Evolutionary conservation across 2,113 vertebrate genomes (phyloP), one percentile per base, ranked within the genome.

Genomic region (Platycercus adscitus): DNA sequence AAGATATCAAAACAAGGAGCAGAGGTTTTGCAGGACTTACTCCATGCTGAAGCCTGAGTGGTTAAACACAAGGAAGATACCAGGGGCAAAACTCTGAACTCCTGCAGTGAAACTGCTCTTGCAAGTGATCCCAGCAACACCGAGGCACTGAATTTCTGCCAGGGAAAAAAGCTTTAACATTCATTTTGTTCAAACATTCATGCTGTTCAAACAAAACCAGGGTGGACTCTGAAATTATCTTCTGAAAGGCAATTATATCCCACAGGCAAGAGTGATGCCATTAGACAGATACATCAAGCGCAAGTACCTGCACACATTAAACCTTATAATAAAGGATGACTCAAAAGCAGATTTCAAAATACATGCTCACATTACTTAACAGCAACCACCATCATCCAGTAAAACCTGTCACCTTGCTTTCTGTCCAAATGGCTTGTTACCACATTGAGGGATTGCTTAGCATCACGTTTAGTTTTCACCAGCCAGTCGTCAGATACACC

Each of bases 341-440:
- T 96, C 96, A 96, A 96, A 97, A 81, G 79, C 92, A 94, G 75
- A 95, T 96, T 96, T 92, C 93, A 95, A 97, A 93, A 95, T 56
- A 76, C 81, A 3, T 1, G 53, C 25, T 95, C 55, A 25, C 77
- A 60, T 96, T 93, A 89, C 91, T 91, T 84, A 95, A 96, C 33
- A 96, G 66, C 95, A 89, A 68, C 77, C 84, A 95, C 56, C 94
- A 75, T 4, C 91, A 91, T 9, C 91, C 91, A 92, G 94, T 63
- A 91, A 94, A 95, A 96, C 86, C 95, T 94, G 95, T 87, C 55
- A 1, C 92, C 89, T 82, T 35, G 88, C 85, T 81, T 35, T 58
- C 71, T 35, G 86, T 44, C 86, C 56, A 73, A 68, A 73, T 56
- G 86, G 65, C 31, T 49, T 31, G 60, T 79, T 83, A 86, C 63